These are phyloP conservation scores for Diorhabda sublineata DNA, from an alignment of 1,140 invertebrate species.

Conservation along the genomic window DNA sequence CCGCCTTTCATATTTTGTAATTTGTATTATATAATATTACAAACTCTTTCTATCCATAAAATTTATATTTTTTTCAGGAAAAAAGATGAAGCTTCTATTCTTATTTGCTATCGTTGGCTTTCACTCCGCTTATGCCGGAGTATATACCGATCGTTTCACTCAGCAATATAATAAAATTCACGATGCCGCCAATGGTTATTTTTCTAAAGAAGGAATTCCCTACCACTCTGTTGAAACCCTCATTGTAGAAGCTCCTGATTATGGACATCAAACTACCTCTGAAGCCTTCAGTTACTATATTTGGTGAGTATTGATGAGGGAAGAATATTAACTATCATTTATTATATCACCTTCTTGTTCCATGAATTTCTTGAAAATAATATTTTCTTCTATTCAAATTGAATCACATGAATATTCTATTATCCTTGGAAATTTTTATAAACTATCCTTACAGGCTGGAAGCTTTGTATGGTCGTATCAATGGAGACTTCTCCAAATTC, in stretches of 20 bases:
- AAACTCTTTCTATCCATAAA: no score
- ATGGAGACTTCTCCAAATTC: slow-evolving; percentile 20
- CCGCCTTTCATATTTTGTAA: no score
- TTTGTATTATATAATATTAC: no score
- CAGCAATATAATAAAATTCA: slow-evolving; percentile 25
- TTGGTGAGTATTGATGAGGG: neutral
- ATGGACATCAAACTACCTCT: slow-evolving; percentile 28
- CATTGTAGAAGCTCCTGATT: slow-evolving; percentile 24
- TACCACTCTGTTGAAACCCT: slow-evolving; percentile 23
- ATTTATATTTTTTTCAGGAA: no score
- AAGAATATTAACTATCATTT: no score
- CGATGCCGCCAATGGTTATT: slow-evolving; percentile 22
- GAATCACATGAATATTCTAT: no score
- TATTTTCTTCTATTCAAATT: no score
- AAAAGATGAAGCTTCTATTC: neutral
- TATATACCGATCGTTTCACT: slow-evolving; percentile 18
- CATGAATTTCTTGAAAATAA: no score
- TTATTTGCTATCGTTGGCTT: neutral
- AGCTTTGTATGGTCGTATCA: slow-evolving; percentile 20
- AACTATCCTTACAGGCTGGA: slow-evolving; percentile 7
- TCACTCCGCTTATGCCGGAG: neutral
- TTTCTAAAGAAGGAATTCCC: slow-evolving; percentile 25
- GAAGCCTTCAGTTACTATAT: slow-evolving; percentile 24
- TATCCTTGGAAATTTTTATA: no score
- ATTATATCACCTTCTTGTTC: no score